Evolutionary conservation across 2,888 invertebrate species (phyloP).

Genomic region (Diogma glabrata): DNA sequence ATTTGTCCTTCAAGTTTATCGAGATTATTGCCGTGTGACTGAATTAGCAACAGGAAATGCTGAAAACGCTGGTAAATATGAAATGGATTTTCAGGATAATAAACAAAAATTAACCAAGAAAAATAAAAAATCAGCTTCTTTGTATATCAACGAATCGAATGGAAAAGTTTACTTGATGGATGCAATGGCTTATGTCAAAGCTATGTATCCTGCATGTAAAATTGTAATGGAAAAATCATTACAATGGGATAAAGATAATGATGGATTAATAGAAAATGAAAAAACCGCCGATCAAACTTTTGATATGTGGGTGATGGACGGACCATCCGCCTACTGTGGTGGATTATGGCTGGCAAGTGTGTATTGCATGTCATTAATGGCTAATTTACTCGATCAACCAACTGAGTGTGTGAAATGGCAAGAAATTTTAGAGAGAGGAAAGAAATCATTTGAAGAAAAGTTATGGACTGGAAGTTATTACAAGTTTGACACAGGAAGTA

Average conservation of each 20-base stretch:
- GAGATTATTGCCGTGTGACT: constrained; percentile 63
- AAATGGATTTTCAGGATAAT: constrained; percentile 35
- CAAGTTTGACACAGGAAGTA: constrained; percentile 64
- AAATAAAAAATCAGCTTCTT: constrained; percentile 34
- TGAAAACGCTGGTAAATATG: constrained; percentile 36
- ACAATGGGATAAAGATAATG: constrained; percentile 66
- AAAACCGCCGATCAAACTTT: constrained; percentile 71
- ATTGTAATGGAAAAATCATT: constrained; percentile 51
- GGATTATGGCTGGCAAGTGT: constrained; percentile 80
- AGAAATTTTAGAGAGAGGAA: constrained; percentile 52
- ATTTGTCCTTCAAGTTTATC: constrained; percentile 78
- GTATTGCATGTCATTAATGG: constrained; percentile 54
- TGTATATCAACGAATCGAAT: constrained; percentile 37
- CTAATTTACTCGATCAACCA: constrained; percentile 46
- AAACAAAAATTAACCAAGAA: constrained; percentile 31
- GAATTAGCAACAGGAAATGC: constrained; percentile 34
- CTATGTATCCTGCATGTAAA: constrained; percentile 51
- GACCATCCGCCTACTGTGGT: constrained; percentile 87
- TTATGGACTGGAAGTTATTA: constrained; percentile 69
- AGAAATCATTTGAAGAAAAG: constrained; percentile 54
- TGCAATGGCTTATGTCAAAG: constrained; percentile 43
- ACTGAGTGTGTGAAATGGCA: constrained; percentile 51
- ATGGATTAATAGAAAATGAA: constrained; percentile 85
- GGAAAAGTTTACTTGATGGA: constrained; percentile 41
- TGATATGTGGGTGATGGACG: constrained; percentile 87